These are phyloP conservation scores for Henricia sp. DNA, from an alignment of 53 echinoderm and acorn worm species.

Conservation along the genomic window DNA sequence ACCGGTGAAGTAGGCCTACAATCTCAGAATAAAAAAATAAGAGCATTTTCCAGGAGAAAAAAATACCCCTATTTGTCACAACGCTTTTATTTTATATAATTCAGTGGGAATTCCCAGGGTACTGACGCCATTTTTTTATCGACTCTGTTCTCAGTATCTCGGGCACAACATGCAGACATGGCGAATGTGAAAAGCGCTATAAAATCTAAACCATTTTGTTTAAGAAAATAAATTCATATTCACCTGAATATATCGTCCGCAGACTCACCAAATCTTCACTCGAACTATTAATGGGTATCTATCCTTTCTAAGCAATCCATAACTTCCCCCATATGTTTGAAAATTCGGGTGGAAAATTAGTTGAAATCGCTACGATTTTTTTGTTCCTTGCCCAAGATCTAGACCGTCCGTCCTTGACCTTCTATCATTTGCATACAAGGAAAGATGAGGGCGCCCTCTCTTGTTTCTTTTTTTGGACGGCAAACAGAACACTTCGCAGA, in stretches of 20 bases:
- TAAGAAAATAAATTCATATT: neutral
- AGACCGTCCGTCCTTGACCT: neutral
- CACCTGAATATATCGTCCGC: neutral
- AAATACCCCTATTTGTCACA: no score
- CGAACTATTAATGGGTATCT: slow-evolving; percentile 7
- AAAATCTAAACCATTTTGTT: neutral
- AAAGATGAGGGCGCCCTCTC: neutral
- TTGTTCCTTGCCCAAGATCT: neutral
- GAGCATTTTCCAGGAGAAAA: no score
- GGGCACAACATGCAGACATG: neutral
- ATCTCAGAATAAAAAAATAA: no score
- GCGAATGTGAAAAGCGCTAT: neutral
- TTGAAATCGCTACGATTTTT: neutral
- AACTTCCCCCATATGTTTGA: slow-evolving; percentile 4
- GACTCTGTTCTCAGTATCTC: neutral
- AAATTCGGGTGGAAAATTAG: neutral
- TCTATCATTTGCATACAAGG: neutral
- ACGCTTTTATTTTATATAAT: no score
- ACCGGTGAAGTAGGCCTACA: no score
- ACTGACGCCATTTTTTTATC: no score
- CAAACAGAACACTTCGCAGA: no score
- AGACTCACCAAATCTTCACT: neutral
- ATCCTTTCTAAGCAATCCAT: slow-evolving; percentile 36
- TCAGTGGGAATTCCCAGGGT: no score
- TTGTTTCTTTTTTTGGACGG: no score